Conservation (phyloP, 2,888 invertebrate species). For the Notocelia uddmanniana region DNA sequence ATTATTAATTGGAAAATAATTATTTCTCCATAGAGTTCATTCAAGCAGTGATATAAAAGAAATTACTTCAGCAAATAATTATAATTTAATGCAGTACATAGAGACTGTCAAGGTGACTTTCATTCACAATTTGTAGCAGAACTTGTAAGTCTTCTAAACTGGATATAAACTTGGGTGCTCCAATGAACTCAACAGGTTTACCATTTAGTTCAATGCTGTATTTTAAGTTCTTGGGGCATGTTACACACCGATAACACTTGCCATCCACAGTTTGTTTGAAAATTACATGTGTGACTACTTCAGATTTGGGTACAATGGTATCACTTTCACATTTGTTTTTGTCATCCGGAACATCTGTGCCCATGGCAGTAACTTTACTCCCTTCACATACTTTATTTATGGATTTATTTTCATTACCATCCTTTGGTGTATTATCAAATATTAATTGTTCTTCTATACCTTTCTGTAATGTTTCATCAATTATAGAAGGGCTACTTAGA, state of each 20-base stretch:
- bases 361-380: conserved; percentile 44
- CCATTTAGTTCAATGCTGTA: conserved; percentile 76
- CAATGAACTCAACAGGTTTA: conserved; percentile 76
- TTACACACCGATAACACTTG: conserved; percentile 71
- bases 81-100: conserved; percentile 74
- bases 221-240: conserved; percentile 77
- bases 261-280: conserved; percentile 74
- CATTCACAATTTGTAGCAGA: conserved; percentile 81
- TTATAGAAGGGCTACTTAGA: conserved; percentile 76
- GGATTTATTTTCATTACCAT: conserved; percentile 4
- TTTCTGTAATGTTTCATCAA: conserved; percentile 73
- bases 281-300: conserved; percentile 69
- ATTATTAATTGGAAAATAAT: conserved; percentile 23
- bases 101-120: conserved; percentile 74
- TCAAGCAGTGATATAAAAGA: conserved; percentile 48
- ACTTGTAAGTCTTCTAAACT: conserved; percentile 80
- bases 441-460: conserved; percentile 74
- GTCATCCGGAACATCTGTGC: conserved; percentile 47
- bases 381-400: conserved; percentile 14
- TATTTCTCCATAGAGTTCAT: conserved; percentile 26
- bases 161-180: conserved; percentile 79
- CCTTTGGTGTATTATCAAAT: conserved; percentile 45
- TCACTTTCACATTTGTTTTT: conserved; percentile 27
- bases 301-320: conserved; percentile 49
- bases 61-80: conserved; percentile 48